Base-by-base conservation (phyloP, 2,888 invertebrate species). In the Xestia c-nigrum region DNA sequence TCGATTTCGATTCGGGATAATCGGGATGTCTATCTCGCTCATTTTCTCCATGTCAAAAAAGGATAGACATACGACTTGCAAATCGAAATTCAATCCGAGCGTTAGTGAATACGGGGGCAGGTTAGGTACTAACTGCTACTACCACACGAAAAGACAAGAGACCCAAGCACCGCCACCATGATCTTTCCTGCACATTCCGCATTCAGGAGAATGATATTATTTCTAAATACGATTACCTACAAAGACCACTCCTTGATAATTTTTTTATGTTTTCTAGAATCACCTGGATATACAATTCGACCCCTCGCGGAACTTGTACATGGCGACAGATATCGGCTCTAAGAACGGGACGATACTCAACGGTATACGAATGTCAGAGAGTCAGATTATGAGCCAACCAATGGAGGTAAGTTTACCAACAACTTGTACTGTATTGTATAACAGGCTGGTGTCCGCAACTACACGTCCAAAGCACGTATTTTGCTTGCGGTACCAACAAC, bases 271-370 rank as follows among this genome's bases (percentile, higher is more conserved):
- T 47, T 91, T 91, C 16, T 90, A 97, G 98, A 97, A 97, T 89
- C 98, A 99, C 90, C 96, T 98, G 59, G 97, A 97, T 88, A 97
- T 99, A 85, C 94, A 94, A 71, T 99, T 98, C 91, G 97, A 98
- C 80, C 96, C 97, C 74, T 95, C 95, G 2, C 95, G 95, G 46
- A 95, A 96, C 31, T 92, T 96, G 14, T 99, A 98, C 90, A 96
- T 97, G 74, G 97, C 98, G 3, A 97, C 97, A 21, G 99, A 99
- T 94, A 93, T 98, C 75, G 99, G 99, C 0, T 99, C 99, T 12
- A 97, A 98, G 90, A 99, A 99, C 92, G 99, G 99, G 0, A 99
- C 99, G 0, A 96, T 98, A 76, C 94, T 99, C 38, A 98, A 99
- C 92, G 98, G 98, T 0, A 97, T 97, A 74, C 97, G 98, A 76